Evolutionary conservation across 2,888 invertebrate genomes (phyloP), one percentile per base, ranked within the genome.

Genomic region (Colletes collaris): DNA sequence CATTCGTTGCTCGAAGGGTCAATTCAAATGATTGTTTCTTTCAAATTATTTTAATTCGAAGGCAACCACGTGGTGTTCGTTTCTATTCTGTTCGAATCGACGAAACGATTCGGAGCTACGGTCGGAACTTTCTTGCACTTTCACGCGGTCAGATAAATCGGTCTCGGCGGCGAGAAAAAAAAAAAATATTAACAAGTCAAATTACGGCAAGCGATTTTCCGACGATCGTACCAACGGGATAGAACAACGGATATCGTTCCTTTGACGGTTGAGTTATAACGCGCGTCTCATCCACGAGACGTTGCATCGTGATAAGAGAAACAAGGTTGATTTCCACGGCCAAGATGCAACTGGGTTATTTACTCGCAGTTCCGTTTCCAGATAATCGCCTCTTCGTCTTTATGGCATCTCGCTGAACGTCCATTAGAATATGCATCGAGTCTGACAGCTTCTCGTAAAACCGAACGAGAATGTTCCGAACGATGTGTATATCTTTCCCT

Each of bases 301-400:
- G 62, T 49, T 64, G 8, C 27, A 79, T 56, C 63, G 56, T 60
- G 79, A 79, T 79, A 76, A 59, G 62, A 44, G 67, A 71, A 81
- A 76, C 58, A 81, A 79, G 76, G 79, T 68, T 81, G 76, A 81
- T 81, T 65, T 81, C 71, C 72, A 79, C 60, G 76, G 77, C 56
- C 70, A 79, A 62, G 53, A 75, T 75, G 79, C 74, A 76, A 76
- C 75, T 76, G 49, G 76, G 68, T 74, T 78, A 79, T 76, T 81
- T 71, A 60, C 63, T 56, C 64, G 53, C 40, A 59, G 75, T 75
- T 79, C 70, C 67, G 79, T 79, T 79, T 81, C 60, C 27, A 68
- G 75, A 71, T 81, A 79, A 79, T 71, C 81, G 64, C 65, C 53
- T 68, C 55, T 19, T 53, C 37, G 40, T 6, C 52, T 74, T 73